Percentiles rank a stretch among this genome's conserved stretches.
Conservation (phyloP, 2,113 vertebrate genomes). For the Petrocephalus microphthalmus region DNA sequence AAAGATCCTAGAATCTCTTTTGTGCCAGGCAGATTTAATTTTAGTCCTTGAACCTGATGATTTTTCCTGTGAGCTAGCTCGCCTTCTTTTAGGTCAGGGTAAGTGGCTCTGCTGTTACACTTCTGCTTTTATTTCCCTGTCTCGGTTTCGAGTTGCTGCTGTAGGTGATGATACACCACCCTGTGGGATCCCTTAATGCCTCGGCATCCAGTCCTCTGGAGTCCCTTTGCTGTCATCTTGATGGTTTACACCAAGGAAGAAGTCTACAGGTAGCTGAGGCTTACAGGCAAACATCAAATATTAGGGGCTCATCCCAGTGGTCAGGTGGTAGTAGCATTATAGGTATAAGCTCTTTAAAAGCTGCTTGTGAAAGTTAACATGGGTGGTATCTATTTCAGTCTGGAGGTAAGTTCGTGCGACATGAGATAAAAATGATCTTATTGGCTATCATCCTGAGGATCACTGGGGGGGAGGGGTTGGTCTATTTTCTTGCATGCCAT, state of each 20-base stretch:
- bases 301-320: slow-evolving; percentile 1
- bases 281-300: background rate
- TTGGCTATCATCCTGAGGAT: background rate
- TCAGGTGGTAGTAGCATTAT: background rate
- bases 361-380: background rate
- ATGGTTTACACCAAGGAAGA: background rate
- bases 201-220: background rate
- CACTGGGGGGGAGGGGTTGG: background rate
- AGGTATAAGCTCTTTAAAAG: background rate
- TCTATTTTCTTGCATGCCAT: background rate
- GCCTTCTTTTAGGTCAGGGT: background rate
- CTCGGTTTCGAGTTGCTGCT: background rate
- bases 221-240: background rate
- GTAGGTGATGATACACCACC: background rate
- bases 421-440: background rate
- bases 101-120: background rate
- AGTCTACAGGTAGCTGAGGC: slow-evolving; percentile 4
- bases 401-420: background rate
- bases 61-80: background rate
- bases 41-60: background rate
- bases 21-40: background rate
- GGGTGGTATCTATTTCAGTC: background rate
- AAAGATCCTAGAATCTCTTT: background rate
- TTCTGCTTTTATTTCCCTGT: background rate
- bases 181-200: background rate